phyloP scores from a whole-genome alignment of 2,797 vertebrate genomes.

The Sebastolobus altivelis region DNA sequence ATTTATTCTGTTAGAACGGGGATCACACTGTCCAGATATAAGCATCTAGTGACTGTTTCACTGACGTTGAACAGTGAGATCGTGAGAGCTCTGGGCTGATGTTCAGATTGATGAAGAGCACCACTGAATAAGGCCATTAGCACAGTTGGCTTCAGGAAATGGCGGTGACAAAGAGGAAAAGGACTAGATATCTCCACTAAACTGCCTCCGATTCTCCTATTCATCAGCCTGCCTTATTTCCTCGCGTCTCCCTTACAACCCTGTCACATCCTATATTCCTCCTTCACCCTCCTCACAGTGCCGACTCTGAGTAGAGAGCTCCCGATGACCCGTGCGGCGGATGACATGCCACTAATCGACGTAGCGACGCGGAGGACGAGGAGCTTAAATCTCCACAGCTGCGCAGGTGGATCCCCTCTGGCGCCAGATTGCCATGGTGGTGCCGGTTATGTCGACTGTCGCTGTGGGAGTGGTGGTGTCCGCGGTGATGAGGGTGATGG shows the following conservation, averaged over 20 bases:
- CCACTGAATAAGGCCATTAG: conserved; percentile 74
- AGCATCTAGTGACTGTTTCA: conserved; percentile 43
- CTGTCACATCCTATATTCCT: conserved; percentile 7
- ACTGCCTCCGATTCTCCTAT: background rate
- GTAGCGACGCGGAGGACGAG: conserved; percentile 87
- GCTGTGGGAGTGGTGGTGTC: conserved; percentile 84
- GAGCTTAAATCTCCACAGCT: conserved; percentile 97
- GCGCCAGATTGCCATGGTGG: conserved; percentile 63
- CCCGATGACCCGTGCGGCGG: conserved; percentile 89
- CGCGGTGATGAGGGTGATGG: conserved; percentile 75
- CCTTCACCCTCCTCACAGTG: conserved; percentile 81
- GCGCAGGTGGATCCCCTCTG: conserved; percentile 91
- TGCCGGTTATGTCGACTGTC: conserved; percentile 85
- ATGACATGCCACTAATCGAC: conserved; percentile 85
- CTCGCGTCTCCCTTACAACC: background rate
- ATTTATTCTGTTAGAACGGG: conserved; percentile 17
- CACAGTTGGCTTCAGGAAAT: conserved; percentile 58
- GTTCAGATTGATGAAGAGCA: conserved; percentile 70
- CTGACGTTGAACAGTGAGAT: conserved; percentile 31
- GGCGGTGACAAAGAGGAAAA: conserved; percentile 44
- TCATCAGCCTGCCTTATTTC: background rate
- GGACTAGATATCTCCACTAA: conserved; percentile 26
- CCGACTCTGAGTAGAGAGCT: conserved; percentile 89
- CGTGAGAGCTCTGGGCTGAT: conserved; percentile 45
- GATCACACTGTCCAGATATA: conserved; percentile 25